Base-by-base conservation (phyloP, 2,797 vertebrate genomes). In the Lophius americanus region DNA sequence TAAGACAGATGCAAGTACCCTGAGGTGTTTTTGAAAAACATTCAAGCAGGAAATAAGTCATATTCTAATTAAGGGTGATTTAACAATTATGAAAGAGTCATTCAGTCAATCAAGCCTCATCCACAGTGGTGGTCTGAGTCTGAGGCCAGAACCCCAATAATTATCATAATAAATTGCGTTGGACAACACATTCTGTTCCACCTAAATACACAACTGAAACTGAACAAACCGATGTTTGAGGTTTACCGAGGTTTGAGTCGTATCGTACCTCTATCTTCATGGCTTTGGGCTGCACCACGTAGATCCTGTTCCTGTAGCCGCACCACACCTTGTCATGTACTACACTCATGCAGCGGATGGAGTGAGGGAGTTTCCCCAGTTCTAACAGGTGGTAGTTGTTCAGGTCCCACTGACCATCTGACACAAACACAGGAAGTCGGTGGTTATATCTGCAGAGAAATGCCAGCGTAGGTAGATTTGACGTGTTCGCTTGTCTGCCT, bases 271-370 rank as follows among this genome's bases (percentile, higher is more conserved):
- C 96, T 74, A 99, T 97, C 91, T 95, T 98, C 97, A 99, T 98
- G 83, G 96, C 96, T 91, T 97, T 96, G 55, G 98, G 98, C 52
- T 98, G 96, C 67, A 99, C 95, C 85, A 99, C 96, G 35, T 96
- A 96, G 85, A 99, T 98, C 92, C 96, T 99, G 93, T 99, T 99
- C 88, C 95, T 93, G 90, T 95, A 97, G 76, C 98, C 98, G 68
- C 98, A 99, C 98, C 98, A 99, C 83, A 99, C 98, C 88, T 96
- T 96, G 90, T 99, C 97, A 0, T 99, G 97, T 0, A 99, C 98
- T 43, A 98, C 94, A 0, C 96, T 96, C 97, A 98, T 98, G 78
- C 98, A 99, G 70, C 98, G 95, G 85, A 99, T 96, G 0, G 98
- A 97, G 90, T 99, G 94, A 79, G 97, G 96, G 0, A 95, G 96